phyloP scores from a whole-genome alignment of 2,113 vertebrate genomes.

The Monarcha castaneiventris region DNA sequence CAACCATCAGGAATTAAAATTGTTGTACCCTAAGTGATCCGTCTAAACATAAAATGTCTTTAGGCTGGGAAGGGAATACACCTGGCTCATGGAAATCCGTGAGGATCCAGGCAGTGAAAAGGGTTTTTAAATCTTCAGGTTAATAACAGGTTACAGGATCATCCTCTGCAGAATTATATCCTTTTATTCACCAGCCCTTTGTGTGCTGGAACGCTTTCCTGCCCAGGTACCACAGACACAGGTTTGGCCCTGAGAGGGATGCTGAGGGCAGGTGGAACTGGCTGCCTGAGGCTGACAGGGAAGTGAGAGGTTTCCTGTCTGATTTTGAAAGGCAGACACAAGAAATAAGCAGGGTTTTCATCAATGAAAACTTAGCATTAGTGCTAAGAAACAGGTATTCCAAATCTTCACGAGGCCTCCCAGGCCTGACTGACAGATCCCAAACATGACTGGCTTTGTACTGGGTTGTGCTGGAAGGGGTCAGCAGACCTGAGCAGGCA shows the following conservation, averaged over 20 bases:
- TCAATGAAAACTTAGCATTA: no score
- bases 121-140: background rate
- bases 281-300: background rate
- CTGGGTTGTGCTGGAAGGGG: background rate
- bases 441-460: background rate
- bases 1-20: background rate
- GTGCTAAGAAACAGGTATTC: background rate
- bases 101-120: background rate
- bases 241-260: background rate
- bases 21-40: background rate
- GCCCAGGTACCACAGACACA: background rate
- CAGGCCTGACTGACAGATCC: background rate
- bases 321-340: background rate
- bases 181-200: background rate
- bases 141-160: background rate
- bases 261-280: background rate
- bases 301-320: background rate
- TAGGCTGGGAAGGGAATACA: background rate
- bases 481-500: background rate
- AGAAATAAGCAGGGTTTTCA: background rate
- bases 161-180: background rate
- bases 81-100: background rate
- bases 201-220: background rate
- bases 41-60: background rate
- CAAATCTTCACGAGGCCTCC: background rate